These are phyloP conservation scores for Brachyhypopomus occidentalis DNA, from an alignment of 2,113 vertebrate genomes.

Conservation along the genomic window DNA sequence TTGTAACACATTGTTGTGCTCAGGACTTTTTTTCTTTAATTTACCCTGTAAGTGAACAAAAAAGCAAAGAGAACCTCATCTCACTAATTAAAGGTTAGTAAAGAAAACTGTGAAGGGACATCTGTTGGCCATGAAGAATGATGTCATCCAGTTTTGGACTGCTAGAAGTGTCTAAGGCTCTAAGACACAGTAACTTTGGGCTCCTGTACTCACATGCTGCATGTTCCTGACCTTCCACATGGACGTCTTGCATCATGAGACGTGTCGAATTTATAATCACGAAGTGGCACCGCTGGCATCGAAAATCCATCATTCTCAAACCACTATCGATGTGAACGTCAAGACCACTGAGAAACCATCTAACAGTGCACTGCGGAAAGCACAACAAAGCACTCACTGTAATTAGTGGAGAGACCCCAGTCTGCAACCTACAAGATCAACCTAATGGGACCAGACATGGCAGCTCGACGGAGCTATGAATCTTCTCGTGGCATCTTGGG, in stretches of 20 bases:
- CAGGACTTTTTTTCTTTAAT: slow-evolving; percentile 12
- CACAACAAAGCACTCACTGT: slow-evolving; percentile 71
- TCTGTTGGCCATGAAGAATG: slow-evolving; percentile 19
- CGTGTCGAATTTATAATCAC: slow-evolving; percentile 60
- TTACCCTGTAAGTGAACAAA: slow-evolving; percentile 18
- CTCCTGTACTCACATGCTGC: neutral
- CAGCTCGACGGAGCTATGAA: slow-evolving; percentile 17
- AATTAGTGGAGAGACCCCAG: slow-evolving; percentile 65
- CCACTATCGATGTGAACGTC: slow-evolving; percentile 76
- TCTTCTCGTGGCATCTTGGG: slow-evolving; percentile 29
- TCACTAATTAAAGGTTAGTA: slow-evolving; percentile 46
- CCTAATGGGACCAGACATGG: slow-evolving; percentile 52
- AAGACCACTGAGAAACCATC: slow-evolving; percentile 66
- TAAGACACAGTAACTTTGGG: neutral
- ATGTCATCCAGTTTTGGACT: slow-evolving; percentile 21
- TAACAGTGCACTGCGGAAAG: slow-evolving; percentile 62
- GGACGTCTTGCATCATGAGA: slow-evolving; percentile 47
- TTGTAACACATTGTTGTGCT: neutral
- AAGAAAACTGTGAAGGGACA: slow-evolving; percentile 5
- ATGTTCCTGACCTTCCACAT: slow-evolving; percentile 44
- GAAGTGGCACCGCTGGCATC: slow-evolving; percentile 52
- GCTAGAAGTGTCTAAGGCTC: slow-evolving; percentile 4
- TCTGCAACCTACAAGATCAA: slow-evolving; percentile 48
- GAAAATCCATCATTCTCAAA: slow-evolving; percentile 75
- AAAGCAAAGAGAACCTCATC: slow-evolving; percentile 37